These are phyloP conservation scores for Rhagologus leucostigma DNA, from an alignment of 2,113 vertebrate genomes.

Conservation along the genomic window DNA sequence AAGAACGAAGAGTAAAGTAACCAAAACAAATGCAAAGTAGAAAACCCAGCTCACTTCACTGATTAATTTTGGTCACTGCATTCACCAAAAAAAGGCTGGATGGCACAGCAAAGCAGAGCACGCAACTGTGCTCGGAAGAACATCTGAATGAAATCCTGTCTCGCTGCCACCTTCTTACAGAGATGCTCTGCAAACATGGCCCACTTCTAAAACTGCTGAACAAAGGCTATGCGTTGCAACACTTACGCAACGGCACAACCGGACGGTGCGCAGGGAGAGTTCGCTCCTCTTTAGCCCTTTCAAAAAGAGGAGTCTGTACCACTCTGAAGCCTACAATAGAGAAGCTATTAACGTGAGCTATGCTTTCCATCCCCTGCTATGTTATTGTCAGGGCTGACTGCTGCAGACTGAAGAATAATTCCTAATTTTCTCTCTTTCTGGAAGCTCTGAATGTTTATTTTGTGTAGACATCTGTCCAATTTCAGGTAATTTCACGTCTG, in stretches of 20 bases:
- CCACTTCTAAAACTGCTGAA: not conserved
- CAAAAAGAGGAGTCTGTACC: not conserved
- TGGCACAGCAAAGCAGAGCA: not conserved
- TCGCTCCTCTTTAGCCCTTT: not conserved
- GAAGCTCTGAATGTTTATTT: not conserved
- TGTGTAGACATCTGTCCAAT: not conserved
- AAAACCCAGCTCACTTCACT: not conserved
- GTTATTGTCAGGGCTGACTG: not conserved
- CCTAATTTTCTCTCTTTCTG: not conserved
- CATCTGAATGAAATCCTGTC: not conserved
- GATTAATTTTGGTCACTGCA: not conserved
- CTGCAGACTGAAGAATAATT: not conserved
- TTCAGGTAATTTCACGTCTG: conserved; percentile 20
- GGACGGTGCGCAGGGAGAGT: not conserved
- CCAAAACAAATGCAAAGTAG: not conserved
- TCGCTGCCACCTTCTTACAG: not conserved
- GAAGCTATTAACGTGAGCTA: not conserved
- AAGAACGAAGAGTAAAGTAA: not conserved
- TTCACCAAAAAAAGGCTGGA: not conserved
- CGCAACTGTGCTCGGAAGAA: not conserved
- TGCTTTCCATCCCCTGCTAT: not conserved
- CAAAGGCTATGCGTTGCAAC: fast-evolving
- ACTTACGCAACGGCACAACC: fast-evolving
- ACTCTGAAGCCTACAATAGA: not conserved
- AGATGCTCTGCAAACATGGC: not conserved